phyloP scores from a whole-genome alignment of 2,888 invertebrate genomes.

The Coenonympha glycerion region DNA sequence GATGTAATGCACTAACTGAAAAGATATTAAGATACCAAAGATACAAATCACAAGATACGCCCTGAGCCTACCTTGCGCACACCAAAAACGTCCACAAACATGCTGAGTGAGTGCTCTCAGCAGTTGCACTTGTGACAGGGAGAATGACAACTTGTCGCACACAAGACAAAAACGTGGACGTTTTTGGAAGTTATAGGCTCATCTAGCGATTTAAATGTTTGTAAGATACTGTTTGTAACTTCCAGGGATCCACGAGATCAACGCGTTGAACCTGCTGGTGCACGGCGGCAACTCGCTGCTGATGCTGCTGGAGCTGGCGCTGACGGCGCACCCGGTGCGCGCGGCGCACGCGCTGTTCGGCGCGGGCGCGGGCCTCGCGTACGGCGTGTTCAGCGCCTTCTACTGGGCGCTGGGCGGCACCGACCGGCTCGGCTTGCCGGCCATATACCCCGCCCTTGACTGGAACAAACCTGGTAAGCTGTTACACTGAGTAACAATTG shows the following conservation, averaged over 20 bases:
- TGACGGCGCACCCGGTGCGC: slow-evolving; percentile 83
- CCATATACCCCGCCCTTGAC: slow-evolving; percentile 84
- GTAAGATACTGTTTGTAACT: too few relatives aligned
- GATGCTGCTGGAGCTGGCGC: slow-evolving; percentile 82
- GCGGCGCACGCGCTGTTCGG: slow-evolving; percentile 79
- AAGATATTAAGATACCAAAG: too few relatives aligned
- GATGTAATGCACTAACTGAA: too few relatives aligned
- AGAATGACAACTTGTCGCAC: too few relatives aligned
- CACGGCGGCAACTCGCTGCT: slow-evolving; percentile 85
- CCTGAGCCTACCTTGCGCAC: too few relatives aligned
- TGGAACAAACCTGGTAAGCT: slow-evolving; percentile 81
- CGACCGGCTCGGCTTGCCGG: slow-evolving; percentile 72
- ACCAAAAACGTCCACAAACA: too few relatives aligned
- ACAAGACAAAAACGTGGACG: too few relatives aligned
- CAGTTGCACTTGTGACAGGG: too few relatives aligned
- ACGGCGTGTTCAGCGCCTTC: slow-evolving; percentile 68
- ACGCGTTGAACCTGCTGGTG: slow-evolving; percentile 81
- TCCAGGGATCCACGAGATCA: slow-evolving; percentile 76
- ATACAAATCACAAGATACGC: too few relatives aligned
- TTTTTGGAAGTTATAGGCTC: too few relatives aligned
- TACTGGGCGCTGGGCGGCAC: slow-evolving; percentile 69
- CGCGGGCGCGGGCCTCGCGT: slow-evolving; percentile 74
- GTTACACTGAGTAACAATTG: not conserved
- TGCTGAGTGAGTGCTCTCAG: too few relatives aligned
- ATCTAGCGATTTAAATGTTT: too few relatives aligned